Evolutionary conservation across 2,113 vertebrate species (phyloP).

Genomic region (Serinus canaria): DNA sequence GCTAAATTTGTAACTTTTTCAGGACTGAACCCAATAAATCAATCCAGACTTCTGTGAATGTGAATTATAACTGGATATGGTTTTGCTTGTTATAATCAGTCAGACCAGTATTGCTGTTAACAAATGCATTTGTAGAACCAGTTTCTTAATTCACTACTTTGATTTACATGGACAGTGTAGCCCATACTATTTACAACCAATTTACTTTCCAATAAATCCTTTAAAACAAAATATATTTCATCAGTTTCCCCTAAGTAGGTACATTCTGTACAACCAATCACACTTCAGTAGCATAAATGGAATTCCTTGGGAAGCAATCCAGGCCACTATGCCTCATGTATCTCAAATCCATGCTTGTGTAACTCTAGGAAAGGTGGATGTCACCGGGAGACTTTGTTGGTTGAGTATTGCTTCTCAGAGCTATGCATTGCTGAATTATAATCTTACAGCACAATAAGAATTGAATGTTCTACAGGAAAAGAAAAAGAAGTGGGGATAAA

Average conservation of each 20-base stretch:
- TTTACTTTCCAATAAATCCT: neutral
- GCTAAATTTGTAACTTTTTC: neutral
- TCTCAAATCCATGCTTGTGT: neutral
- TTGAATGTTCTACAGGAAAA: neutral
- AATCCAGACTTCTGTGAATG: neutral
- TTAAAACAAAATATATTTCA: neutral
- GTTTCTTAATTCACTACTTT: neutral
- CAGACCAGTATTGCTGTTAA: neutral
- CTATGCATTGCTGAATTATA: neutral
- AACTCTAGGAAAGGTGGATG: neutral
- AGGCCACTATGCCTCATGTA: neutral
- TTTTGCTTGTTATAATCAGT: neutral
- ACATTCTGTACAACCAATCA: neutral
- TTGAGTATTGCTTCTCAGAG: neutral
- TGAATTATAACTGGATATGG: neutral
- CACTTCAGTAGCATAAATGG: neutral
- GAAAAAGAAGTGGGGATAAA: neutral
- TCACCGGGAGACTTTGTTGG: neutral
- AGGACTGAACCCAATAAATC: neutral
- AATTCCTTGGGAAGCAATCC: neutral
- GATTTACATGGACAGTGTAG: neutral
- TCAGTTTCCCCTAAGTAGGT: neutral
- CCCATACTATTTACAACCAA: neutral
- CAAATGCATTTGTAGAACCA: neutral
- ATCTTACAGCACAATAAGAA: neutral